A percentile compares a stretch with the other conserved stretches of the same genome.
These are phyloP conservation scores for Platorchestia sp. DNA, from an alignment of 1,140 invertebrate species.

Conservation along the genomic window DNA sequence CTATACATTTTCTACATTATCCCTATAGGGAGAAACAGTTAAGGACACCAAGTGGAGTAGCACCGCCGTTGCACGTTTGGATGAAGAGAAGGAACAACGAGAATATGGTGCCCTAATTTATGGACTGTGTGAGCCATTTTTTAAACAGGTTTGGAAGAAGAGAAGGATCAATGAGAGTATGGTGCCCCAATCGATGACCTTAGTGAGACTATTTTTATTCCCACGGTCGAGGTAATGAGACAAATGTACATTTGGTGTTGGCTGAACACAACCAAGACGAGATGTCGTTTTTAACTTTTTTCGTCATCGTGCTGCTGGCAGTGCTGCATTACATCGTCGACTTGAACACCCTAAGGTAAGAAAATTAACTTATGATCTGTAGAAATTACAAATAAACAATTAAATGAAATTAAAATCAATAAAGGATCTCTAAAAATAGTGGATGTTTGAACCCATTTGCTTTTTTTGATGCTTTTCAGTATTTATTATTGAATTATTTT, in stretches of 20 bases:
- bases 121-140: not conserved
- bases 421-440: no score
- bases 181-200: not conserved
- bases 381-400: no score
- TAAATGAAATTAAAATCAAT: no score
- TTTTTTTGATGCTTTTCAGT: not conserved
- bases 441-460: not conserved
- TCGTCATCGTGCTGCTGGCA: not conserved
- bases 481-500: no score
- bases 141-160: not conserved
- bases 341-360: conserved; percentile 31
- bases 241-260: not conserved
- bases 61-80: not conserved
- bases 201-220: not conserved
- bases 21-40: not conserved
- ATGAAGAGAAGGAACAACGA: not conserved
- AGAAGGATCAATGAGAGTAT: not conserved
- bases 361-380: not conserved
- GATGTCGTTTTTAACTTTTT: conserved; percentile 16
- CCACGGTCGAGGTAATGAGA: not conserved
- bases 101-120: not conserved
- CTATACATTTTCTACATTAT: no score
- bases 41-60: not conserved
- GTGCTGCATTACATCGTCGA: conserved; percentile 5
- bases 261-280: not conserved